These are phyloP conservation scores for Drosophila kepulauana DNA, from an alignment of 1,140 invertebrate genomes.

Conservation along the genomic window DNA sequence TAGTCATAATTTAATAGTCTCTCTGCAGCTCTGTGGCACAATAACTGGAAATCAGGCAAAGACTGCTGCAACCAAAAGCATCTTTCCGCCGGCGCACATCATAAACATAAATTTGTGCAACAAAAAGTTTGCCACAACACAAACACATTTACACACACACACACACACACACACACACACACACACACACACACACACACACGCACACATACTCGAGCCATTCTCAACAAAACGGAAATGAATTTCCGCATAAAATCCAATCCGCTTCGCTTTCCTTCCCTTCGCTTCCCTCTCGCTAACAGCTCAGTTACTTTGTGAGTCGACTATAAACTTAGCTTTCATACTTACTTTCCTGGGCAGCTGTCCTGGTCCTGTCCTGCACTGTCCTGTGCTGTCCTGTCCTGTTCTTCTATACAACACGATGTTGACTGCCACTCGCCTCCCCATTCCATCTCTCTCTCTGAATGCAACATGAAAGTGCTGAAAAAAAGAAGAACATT, in stretches of 20 bases:
- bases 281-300: constrained; percentile 5
- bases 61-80: constrained; percentile 67
- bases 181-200: constrained; percentile 34
- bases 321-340: constrained; percentile 78
- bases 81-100: constrained; percentile 76
- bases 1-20: constrained; percentile 67
- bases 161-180: no score
- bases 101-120: constrained; percentile 75
- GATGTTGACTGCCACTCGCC: constrained; percentile 55
- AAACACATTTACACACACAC: constrained; percentile 34
- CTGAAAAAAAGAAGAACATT: constrained; percentile 51
- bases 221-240: constrained; percentile 74
- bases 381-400: constrained; percentile 31
- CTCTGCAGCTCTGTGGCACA: constrained; percentile 35
- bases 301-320: constrained; percentile 59
- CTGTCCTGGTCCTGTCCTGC: constrained; percentile 61
- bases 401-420: constrained; percentile 53
- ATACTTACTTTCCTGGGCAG: constrained; percentile 68
- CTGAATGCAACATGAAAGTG: constrained; percentile 73
- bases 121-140: constrained; percentile 45
- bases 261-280: neutral
- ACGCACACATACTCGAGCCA: constrained; percentile 3
- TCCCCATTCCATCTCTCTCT: constrained; percentile 25
- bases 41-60: constrained; percentile 76
- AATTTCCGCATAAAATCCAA: constrained; percentile 75